phyloP scores from a whole-genome alignment of 1,140 invertebrate species.

The Dufourea novaeangliae region DNA sequence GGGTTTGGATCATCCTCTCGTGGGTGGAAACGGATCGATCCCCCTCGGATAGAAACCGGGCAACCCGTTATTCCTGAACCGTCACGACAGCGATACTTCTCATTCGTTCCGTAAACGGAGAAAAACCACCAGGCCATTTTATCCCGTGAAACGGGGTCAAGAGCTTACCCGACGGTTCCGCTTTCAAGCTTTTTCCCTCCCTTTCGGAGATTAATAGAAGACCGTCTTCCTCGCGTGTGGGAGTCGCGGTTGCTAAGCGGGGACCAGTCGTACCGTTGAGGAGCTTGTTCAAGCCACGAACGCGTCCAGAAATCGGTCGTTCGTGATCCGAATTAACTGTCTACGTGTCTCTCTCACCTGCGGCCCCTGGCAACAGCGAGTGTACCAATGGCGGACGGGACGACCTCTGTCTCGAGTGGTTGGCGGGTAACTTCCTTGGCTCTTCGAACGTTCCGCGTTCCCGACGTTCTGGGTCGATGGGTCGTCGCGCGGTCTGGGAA shows the following conservation, averaged over 20 bases:
- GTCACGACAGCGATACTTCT: slow-evolving; percentile 3
- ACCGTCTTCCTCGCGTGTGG: slow-evolving; percentile 14
- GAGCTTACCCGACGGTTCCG: slow-evolving; percentile 42
- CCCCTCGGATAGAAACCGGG: background rate
- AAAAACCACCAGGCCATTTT: slow-evolving; percentile 38
- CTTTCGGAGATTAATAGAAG: slow-evolving; percentile 40
- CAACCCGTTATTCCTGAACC: background rate
- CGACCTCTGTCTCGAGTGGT: background rate
- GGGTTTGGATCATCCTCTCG: too few relatives aligned
- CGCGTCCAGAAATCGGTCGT: background rate
- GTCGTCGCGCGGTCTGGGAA: background rate
- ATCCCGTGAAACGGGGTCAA: slow-evolving; percentile 34
- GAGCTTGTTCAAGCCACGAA: too few relatives aligned
- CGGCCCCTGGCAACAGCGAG: background rate
- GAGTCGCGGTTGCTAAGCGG: slow-evolving; percentile 10
- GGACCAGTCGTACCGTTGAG: too few relatives aligned
- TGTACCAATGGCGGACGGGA: background rate
- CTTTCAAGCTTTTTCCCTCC: slow-evolving; percentile 27
- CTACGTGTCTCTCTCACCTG: too few relatives aligned
- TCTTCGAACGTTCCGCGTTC: background rate
- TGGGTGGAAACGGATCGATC: slow-evolving; percentile 4
- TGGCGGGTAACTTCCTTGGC: slow-evolving; percentile 2
- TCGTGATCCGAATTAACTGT: background rate
- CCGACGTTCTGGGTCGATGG: slow-evolving; percentile 7
- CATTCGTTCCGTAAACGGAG: slow-evolving; percentile 15